phyloP scores from a whole-genome alignment of 2,888 invertebrate genomes.

The Cremastinae sp. region DNA sequence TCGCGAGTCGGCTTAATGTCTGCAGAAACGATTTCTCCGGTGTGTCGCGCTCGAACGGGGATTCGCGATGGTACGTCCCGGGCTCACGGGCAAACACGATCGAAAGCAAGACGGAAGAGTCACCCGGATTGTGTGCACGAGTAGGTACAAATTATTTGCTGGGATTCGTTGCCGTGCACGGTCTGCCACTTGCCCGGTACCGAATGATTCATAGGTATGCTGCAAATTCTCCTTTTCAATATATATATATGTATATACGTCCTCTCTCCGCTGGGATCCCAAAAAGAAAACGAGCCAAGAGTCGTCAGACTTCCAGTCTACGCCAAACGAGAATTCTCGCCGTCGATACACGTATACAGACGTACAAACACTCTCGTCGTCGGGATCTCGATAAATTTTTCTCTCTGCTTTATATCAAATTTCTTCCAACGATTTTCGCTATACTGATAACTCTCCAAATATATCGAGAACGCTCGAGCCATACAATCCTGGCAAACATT shows the following conservation, averaged over 20 bases:
- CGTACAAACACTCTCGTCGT: too few relatives aligned
- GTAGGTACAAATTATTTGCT: slow-evolving; percentile 55
- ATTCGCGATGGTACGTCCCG: slow-evolving; percentile 38
- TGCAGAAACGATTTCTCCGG: slow-evolving; percentile 30
- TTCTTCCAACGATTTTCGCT: too few relatives aligned
- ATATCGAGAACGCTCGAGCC: too few relatives aligned
- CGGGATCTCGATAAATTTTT: too few relatives aligned
- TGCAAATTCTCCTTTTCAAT: slow-evolving; percentile 32
- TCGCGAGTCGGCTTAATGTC: slow-evolving; percentile 48
- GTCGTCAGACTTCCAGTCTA: neutral
- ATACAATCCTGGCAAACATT: too few relatives aligned
- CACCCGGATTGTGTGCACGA: slow-evolving; percentile 31
- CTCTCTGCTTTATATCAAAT: too few relatives aligned
- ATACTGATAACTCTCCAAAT: too few relatives aligned
- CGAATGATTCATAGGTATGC: slow-evolving; percentile 52
- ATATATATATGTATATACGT: too few relatives aligned
- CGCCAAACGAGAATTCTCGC: too few relatives aligned
- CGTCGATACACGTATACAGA: too few relatives aligned
- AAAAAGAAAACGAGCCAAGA: slow-evolving; percentile 20
- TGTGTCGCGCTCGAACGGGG: slow-evolving; percentile 28
- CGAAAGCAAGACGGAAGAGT: slow-evolving; percentile 29
- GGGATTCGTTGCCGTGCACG: slow-evolving; percentile 40
- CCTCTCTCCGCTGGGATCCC: slow-evolving; percentile 20
- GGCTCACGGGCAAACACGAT: neutral
- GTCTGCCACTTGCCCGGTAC: slow-evolving; percentile 32